phyloP scores from a whole-genome alignment of 1,140 invertebrate genomes.

The Bathynomus jamesi region DNA sequence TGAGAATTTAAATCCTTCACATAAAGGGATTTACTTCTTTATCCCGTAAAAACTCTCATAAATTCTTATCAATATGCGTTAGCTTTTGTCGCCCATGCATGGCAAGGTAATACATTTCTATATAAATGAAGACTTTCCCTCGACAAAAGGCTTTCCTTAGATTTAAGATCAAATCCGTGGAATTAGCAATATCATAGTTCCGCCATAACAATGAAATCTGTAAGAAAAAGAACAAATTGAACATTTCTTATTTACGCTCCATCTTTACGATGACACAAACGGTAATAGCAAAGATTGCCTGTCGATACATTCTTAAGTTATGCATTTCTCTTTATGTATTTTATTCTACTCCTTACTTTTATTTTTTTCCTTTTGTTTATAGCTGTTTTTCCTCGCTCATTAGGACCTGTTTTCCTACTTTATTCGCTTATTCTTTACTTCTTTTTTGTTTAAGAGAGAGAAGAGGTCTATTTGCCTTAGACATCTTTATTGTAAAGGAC shows the following conservation, averaged over 20 bases:
- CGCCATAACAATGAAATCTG: neutral
- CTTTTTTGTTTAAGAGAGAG: neutral
- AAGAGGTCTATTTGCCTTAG: neutral
- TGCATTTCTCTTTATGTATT: neutral
- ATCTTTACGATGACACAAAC: neutral
- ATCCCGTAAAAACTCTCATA: no score
- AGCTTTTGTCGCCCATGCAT: no score
- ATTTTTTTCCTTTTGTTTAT: neutral
- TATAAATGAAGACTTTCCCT: no score
- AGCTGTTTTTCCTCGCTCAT: neutral
- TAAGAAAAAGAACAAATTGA: neutral
- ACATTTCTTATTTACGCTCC: neutral
- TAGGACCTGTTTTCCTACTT: neutral
- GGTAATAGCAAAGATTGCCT: constrained; percentile 1
- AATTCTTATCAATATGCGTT: no score
- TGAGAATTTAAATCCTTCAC: no score
- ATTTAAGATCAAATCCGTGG: constrained; percentile 1
- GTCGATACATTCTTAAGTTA: neutral
- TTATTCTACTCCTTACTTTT: neutral
- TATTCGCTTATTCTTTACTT: neutral
- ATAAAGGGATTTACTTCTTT: no score
- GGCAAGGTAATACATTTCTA: no score
- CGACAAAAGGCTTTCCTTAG: no score
- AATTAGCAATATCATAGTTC: neutral
- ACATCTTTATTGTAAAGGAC: neutral